These are phyloP conservation scores for Crotophaga sulcirostris DNA, from an alignment of 2,113 vertebrate species.

Conservation along the genomic window DNA sequence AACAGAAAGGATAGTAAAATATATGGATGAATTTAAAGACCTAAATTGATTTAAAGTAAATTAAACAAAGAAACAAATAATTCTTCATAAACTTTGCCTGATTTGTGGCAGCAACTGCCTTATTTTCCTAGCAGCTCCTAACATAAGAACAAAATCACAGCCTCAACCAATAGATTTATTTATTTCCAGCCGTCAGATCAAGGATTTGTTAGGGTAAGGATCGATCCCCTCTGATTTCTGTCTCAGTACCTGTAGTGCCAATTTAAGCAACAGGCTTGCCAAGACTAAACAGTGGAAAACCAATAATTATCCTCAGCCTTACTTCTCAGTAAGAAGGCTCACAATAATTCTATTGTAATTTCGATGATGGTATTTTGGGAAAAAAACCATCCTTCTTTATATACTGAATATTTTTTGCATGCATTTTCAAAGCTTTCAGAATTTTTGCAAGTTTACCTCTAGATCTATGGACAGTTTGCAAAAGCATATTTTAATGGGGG, in stretches of 20 bases:
- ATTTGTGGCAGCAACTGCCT: neutral
- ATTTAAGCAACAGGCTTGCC: neutral
- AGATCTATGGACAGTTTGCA: neutral
- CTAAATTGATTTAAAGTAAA: neutral
- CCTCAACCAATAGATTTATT: neutral
- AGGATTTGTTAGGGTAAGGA: neutral
- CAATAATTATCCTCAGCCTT: neutral
- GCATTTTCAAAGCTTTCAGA: neutral
- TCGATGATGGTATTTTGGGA: neutral
- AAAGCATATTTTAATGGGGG: neutral
- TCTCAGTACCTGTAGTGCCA: neutral
- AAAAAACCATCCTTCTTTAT: neutral
- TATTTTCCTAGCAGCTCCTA: neutral
- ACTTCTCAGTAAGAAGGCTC: neutral
- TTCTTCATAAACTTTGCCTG: neutral
- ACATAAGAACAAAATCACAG: neutral
- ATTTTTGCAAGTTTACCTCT: neutral
- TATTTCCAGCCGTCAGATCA: neutral
- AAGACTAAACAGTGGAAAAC: neutral
- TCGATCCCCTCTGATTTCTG: neutral
- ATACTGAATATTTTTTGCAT: neutral
- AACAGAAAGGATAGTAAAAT: neutral
- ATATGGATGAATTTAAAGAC: neutral
- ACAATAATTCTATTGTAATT: neutral
- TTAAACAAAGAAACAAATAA: neutral